A percentile compares a stretch with the other conserved stretches of the same genome.
Evolutionary conservation across 2,113 vertebrate species (phyloP).

Genomic region (Tetraodon nigroviridis): DNA sequence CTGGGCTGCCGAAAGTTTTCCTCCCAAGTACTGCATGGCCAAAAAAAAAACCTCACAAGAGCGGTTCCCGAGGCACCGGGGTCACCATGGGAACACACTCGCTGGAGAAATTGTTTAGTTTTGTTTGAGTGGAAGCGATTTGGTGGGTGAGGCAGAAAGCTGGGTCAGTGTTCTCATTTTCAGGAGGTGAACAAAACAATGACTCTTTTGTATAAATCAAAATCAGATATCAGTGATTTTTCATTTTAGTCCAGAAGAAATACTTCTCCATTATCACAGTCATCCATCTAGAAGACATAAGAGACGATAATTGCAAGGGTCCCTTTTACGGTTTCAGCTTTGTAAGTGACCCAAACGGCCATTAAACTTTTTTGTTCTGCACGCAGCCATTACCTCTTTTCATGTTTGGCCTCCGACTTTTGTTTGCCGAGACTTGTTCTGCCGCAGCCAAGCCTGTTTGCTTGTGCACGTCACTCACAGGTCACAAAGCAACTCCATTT

Average conservation of each 20-base stretch:
- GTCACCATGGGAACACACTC: slow-evolving; percentile 46
- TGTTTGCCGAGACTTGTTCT: slow-evolving; percentile 16
- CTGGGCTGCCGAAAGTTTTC: slow-evolving; percentile 85
- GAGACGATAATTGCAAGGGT: background rate
- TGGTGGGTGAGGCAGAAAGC: slow-evolving; percentile 22
- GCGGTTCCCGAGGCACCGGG: slow-evolving; percentile 1
- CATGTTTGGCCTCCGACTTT: slow-evolving; percentile 7
- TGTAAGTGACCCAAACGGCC: slow-evolving; percentile 5
- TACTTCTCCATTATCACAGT: slow-evolving; percentile 15
- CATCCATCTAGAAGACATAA: slow-evolving; percentile 13
- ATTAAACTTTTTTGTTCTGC: slow-evolving; percentile 5
- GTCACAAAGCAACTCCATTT: slow-evolving; percentile 12
- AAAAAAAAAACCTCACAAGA: slow-evolving; percentile 23
- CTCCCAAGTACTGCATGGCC: slow-evolving; percentile 88
- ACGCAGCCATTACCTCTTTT: slow-evolving; percentile 25
- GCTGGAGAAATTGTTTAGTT: slow-evolving; percentile 19
- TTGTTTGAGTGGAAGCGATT: slow-evolving; percentile 16
- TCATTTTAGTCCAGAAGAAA: slow-evolving; percentile 3
- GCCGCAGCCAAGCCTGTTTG: slow-evolving; percentile 18
- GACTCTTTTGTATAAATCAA: slow-evolving; percentile 8
- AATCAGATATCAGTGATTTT: no score
- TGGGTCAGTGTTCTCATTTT: slow-evolving; percentile 12
- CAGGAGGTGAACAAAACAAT: slow-evolving; percentile 1
- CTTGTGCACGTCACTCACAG: slow-evolving; percentile 1
- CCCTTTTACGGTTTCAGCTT: background rate